Percentiles rank a stretch among this genome's conserved stretches.
Conservation (phyloP, 2,888 invertebrate genomes). For the Stratiomys singularior region DNA sequence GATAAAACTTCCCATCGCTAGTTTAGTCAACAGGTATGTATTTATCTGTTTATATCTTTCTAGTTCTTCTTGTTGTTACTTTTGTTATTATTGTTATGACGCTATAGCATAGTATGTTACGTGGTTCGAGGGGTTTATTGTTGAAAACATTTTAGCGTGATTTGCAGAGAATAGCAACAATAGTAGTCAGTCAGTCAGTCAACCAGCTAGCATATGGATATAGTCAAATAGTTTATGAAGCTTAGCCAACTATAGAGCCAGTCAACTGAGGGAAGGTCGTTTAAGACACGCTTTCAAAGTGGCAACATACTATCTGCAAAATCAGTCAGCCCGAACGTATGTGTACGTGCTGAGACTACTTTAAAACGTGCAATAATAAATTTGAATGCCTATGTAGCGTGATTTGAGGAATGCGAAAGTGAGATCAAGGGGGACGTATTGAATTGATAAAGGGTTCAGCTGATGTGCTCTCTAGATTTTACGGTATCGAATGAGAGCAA, state of each 20-base stretch:
- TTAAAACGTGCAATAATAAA: not conserved
- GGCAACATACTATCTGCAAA: not conserved
- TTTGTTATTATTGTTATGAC: not conserved
- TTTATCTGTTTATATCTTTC: conserved; percentile 10
- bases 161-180: not conserved
- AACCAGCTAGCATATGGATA: too few species aligned
- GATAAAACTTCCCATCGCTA: not conserved
- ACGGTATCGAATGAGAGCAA: too few species aligned
- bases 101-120: not conserved
- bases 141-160: not conserved
- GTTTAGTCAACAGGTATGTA: conserved; percentile 13
- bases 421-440: too few species aligned
- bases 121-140: not conserved
- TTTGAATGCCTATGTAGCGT: too few species aligned
- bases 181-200: not conserved
- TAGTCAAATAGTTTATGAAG: too few species aligned
- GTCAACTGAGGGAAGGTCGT: conserved; percentile 22
- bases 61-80: not conserved
- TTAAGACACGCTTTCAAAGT: conserved; percentile 29
- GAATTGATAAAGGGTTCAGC: too few species aligned
- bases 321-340: not conserved
- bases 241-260: not conserved
- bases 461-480: too few species aligned
- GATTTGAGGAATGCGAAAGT: too few species aligned
- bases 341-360: conserved; percentile 26